Base-by-base conservation (phyloP, 2,888 invertebrate genomes). In the Apodemia duryi region DNA sequence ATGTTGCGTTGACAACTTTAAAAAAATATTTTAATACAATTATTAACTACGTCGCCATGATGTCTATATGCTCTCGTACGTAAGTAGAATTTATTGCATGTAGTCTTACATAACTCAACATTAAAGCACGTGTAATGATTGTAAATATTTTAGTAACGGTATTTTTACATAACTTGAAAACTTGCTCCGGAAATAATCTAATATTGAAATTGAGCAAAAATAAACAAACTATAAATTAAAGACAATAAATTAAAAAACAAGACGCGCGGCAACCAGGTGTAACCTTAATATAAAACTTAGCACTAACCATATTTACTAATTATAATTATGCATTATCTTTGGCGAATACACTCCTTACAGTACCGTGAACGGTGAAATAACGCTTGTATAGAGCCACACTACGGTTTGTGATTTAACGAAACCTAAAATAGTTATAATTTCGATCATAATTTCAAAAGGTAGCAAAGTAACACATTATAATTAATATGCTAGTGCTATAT, bases 321-420 rank as follows among this genome's bases (percentile, higher is more conserved):
- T 72, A 80, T 82, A 84, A 86, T 90, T 91, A 91, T 89, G 89
- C 89, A 82, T 83, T 87, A 91, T 91, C 91, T 91, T 91, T 91
- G 91, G 91, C 90, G 89, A 89, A 83, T 88, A 89, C 86, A 91
- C 87, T 90, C 85, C 84, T 85, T 80, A 84, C 76, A 83, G 87
- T 87, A 88, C 87, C 84, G 73, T 82, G 77, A 78, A 43, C 46
- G 54, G 43, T 49, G 13, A 57, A 80, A 80, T 73, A 74, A 70
- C 66, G 69, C 54, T 76, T 75, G 75, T 57, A 13, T 57, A 32
- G 57, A 32, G 57, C 57, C 57, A 57, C 57, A 57, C 57, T 57
- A 32, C 32, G 57, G 13, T 29, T 6, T 32, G 6, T 13, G 1
- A 29, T 57, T 57, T 57, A 57, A 10, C 9, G 32, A 32, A 13